Conservation (phyloP, 2,888 invertebrate genomes). For the Hydropsyche betteni region DNA sequence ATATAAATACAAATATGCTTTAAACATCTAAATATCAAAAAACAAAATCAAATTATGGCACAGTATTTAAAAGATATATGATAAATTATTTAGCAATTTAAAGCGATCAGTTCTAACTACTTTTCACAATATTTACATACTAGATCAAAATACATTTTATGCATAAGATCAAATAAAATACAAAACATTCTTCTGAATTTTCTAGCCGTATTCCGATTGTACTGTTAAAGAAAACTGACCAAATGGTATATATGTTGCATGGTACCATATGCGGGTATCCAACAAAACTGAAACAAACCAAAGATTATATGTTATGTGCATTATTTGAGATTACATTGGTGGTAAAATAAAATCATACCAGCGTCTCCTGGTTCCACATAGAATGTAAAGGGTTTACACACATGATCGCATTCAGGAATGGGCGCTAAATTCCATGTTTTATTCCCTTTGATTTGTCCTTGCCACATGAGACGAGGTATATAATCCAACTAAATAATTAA, state of each 20-base stretch:
- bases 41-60: too few relatives aligned
- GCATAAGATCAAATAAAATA: conserved; percentile 2
- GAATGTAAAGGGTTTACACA: conserved; percentile 78
- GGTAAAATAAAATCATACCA: conserved; percentile 60
- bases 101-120: too few relatives aligned
- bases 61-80: too few relatives aligned
- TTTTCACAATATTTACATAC: background rate
- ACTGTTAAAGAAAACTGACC: conserved; percentile 87
- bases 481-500: conserved; percentile 88
- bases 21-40: too few relatives aligned
- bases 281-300: conserved; percentile 72
- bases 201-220: conserved; percentile 89
- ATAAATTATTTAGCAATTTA: too few relatives aligned
- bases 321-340: conserved; percentile 53
- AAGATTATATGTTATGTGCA: background rate
- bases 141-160: background rate
- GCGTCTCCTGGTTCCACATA: conserved; percentile 88
- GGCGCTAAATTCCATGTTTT: conserved; percentile 88
- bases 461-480: conserved; percentile 92
- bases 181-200: background rate
- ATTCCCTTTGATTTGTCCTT: conserved; percentile 86
- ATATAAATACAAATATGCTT: too few relatives aligned
- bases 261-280: conserved; percentile 93
- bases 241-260: conserved; percentile 82
- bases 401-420: conserved; percentile 84